Conservation (phyloP, 1,140 invertebrate species). For the Trichonephila clavata region DNA sequence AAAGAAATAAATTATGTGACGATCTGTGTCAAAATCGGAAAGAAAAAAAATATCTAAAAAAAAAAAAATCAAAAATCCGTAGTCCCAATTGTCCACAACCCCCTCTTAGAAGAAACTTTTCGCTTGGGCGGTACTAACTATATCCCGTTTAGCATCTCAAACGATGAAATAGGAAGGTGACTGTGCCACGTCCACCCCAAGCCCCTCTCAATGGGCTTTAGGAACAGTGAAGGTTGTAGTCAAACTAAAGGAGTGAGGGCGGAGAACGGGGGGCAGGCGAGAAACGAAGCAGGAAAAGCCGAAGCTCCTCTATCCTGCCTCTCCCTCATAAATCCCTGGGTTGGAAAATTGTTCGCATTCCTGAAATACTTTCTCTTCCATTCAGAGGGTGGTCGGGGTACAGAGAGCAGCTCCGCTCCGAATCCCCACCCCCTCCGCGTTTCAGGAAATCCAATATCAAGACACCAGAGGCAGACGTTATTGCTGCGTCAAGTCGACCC, state of each 20-base stretch:
- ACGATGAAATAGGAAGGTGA: slow-evolving; percentile 75
- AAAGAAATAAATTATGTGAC: slow-evolving; percentile 54
- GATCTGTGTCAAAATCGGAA: slow-evolving; percentile 61
- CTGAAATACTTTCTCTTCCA: slow-evolving; percentile 76
- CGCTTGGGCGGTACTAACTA: slow-evolving; percentile 70
- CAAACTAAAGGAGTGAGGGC: slow-evolving; percentile 59
- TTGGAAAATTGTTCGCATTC: slow-evolving; percentile 77
- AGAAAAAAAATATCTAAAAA: neutral
- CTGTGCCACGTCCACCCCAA: slow-evolving; percentile 57
- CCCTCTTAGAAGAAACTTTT: slow-evolving; percentile 70
- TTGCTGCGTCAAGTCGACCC: slow-evolving; percentile 68
- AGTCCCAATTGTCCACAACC: slow-evolving; percentile 47
- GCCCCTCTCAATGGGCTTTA: slow-evolving; percentile 21
- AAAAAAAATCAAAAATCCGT: slow-evolving; percentile 23
- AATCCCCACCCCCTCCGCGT: slow-evolving; percentile 53
- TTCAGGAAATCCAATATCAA: slow-evolving; percentile 77
- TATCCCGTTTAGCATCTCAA: slow-evolving; percentile 77
- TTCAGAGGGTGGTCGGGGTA: slow-evolving; percentile 14
- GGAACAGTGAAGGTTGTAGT: slow-evolving; percentile 73
- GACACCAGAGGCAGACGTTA: slow-evolving; percentile 72
- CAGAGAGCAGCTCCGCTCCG: slow-evolving; percentile 6
- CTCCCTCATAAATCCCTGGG: slow-evolving; percentile 77
- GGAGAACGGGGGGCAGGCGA: slow-evolving; percentile 17
- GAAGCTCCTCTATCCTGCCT: slow-evolving; percentile 20
- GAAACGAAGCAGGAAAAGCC: slow-evolving; percentile 73